These are phyloP conservation scores for human (Homo sapiens) DNA, from an alignment of 2,113 vertebrate species.

Conservation along the genomic window DNA sequence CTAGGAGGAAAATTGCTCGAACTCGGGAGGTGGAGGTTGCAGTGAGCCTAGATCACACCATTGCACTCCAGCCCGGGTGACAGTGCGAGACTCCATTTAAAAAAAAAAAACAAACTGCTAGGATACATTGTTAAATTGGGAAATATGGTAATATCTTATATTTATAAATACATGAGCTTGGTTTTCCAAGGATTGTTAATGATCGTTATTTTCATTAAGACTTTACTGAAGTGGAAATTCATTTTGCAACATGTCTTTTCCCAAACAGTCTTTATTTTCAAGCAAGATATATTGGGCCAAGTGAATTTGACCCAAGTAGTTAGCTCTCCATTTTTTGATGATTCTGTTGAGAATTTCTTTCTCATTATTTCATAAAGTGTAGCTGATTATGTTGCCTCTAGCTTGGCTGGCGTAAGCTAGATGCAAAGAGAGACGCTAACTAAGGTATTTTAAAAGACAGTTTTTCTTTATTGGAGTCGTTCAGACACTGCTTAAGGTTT, in stretches of 20 bases:
- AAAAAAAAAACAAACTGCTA: not conserved
- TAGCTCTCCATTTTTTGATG: not conserved
- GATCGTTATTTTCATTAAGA: not conserved
- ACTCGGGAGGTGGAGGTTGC: too few species aligned
- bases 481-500: not conserved
- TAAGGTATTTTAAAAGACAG: not conserved
- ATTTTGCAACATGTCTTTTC: not conserved
- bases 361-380: not conserved
- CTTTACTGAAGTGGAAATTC: not conserved
- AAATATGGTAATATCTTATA: not conserved
- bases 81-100: too few species aligned
- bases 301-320: conserved; percentile 3
- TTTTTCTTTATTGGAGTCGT: not conserved
- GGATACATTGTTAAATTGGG: not conserved
- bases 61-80: too few species aligned
- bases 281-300: not conserved
- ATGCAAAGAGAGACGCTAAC: not conserved
- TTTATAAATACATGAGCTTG: not conserved
- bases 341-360: conserved; percentile 27
- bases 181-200: not conserved
- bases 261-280: conserved; percentile 29
- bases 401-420: not conserved
- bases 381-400: not conserved
- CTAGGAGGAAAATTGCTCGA: not conserved
- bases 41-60: too few species aligned